These are phyloP conservation scores for Sarotherodon lohbergeri DNA, from an alignment of 2,113 vertebrate genomes.

Conservation along the genomic window DNA sequence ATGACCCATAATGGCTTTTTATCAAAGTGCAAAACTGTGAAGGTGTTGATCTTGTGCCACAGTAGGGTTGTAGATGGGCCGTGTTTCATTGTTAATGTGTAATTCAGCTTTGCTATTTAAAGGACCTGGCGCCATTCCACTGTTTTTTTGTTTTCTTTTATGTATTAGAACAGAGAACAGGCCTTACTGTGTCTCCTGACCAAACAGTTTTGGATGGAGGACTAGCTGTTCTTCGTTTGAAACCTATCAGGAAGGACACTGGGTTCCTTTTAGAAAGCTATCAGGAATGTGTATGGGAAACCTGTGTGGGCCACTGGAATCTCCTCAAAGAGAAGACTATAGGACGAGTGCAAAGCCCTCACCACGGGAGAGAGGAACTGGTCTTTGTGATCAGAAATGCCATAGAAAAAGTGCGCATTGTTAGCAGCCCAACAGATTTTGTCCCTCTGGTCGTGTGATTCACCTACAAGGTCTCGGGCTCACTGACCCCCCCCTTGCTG, in stretches of 20 bases:
- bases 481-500: slow-evolving; percentile 9
- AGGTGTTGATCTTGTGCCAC: not conserved
- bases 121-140: slow-evolving; percentile 32
- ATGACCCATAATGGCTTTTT: slow-evolving; percentile 41
- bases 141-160: slow-evolving; percentile 39
- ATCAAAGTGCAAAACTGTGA: not conserved
- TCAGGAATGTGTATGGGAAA: slow-evolving; percentile 52
- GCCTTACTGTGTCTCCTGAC: slow-evolving; percentile 25
- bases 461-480: slow-evolving; percentile 41
- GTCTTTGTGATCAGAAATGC: slow-evolving; percentile 48
- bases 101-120: slow-evolving; percentile 34
- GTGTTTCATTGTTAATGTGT: slow-evolving; percentile 21
- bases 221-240: slow-evolving; percentile 44
- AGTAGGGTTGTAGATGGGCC: not conserved
- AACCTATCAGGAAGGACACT: slow-evolving; percentile 50
- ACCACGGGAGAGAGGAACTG: slow-evolving; percentile 38
- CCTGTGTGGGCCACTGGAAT: slow-evolving; percentile 66
- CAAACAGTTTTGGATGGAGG: slow-evolving; percentile 9
- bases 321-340: slow-evolving; percentile 56
- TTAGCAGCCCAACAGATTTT: slow-evolving; percentile 22
- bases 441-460: slow-evolving; percentile 48
- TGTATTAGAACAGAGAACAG: slow-evolving; percentile 10
- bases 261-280: slow-evolving; percentile 47
- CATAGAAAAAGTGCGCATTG: slow-evolving; percentile 47
- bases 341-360: slow-evolving; percentile 23